Conservation (phyloP, 2,113 vertebrate species). For the Egretta garzetta region DNA sequence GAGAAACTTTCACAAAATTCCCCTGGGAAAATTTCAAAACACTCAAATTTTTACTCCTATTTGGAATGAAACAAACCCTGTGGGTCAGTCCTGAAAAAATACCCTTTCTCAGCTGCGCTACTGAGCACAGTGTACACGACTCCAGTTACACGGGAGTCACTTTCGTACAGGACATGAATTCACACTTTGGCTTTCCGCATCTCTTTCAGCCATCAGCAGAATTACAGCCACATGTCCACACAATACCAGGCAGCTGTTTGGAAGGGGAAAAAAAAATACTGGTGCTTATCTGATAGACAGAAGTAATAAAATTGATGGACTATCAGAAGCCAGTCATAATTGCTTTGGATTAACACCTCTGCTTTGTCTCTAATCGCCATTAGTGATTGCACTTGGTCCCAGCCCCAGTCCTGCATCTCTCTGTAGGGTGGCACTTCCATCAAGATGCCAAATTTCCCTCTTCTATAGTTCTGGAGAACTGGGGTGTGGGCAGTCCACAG, state of each 20-base stretch:
- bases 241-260: not conserved
- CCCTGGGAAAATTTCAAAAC: not conserved
- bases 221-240: not conserved
- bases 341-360: not conserved
- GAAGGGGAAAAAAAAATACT: not conserved
- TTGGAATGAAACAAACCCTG: not conserved
- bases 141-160: not conserved
- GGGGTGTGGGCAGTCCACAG: not conserved
- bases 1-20: not conserved
- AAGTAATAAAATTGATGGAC: conserved; percentile 21
- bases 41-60: not conserved
- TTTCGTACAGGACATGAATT: not conserved
- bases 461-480: not conserved
- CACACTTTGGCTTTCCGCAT: not conserved
- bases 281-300: not conserved
- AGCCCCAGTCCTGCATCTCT: not conserved
- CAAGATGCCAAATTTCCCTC: not conserved
- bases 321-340: not conserved
- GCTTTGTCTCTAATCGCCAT: not conserved
- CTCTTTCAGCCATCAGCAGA: not conserved
- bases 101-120: rapidly evolving
- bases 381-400: not conserved
- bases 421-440: not conserved
- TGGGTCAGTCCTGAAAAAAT: not conserved
- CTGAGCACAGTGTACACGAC: not conserved